phyloP scores from a whole-genome alignment of 2,113 vertebrate species.

The Sapayoa aenigma region DNA sequence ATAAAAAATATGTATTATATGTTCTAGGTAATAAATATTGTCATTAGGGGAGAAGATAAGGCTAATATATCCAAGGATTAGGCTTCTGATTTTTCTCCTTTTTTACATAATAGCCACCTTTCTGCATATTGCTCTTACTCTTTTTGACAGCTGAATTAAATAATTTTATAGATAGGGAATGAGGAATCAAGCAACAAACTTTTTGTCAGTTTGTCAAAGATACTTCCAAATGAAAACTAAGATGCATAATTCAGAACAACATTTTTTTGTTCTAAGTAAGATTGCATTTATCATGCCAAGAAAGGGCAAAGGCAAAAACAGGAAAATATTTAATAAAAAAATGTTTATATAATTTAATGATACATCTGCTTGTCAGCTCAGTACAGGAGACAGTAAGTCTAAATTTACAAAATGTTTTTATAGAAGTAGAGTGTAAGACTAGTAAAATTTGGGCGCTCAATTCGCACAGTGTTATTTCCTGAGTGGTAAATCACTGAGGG shows the following conservation, averaged over 20 bases:
- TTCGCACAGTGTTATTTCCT: background rate
- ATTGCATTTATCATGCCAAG: background rate
- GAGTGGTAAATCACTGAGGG: background rate
- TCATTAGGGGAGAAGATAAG: background rate
- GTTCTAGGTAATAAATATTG: background rate
- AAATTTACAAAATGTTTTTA: background rate
- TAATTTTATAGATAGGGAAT: background rate
- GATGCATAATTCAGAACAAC: background rate
- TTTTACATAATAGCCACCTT: background rate
- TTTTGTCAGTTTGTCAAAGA: background rate
- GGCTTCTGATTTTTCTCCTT: background rate
- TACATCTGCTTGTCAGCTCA: background rate
- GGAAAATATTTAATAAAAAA: background rate
- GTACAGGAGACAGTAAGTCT: background rate
- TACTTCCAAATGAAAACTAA: background rate
- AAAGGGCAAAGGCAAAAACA: background rate
- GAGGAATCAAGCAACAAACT: background rate
- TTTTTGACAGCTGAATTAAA: background rate
- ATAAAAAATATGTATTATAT: background rate
- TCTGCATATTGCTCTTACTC: background rate
- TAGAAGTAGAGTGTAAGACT: background rate
- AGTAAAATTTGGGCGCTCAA: background rate
- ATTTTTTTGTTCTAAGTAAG: background rate
- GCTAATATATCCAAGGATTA: background rate
- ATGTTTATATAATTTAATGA: background rate